Conservation (phyloP, 2,888 invertebrate species). For the Epicampocera succincta region DNA sequence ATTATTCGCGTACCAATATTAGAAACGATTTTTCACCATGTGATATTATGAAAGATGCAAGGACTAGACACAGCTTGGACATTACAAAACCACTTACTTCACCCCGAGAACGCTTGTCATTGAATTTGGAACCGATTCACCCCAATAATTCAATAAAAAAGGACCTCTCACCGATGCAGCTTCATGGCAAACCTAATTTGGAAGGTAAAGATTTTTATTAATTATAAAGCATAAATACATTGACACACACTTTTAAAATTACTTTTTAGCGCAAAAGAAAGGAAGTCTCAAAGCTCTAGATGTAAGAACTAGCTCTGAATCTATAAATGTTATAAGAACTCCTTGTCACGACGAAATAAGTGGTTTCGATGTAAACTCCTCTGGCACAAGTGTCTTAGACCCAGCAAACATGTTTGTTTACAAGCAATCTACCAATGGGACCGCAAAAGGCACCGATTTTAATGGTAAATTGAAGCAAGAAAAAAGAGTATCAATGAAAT, state of each 20-base stretch:
- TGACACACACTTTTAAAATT: not conserved
- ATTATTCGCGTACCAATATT: slow-evolving; percentile 72
- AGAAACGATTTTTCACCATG: slow-evolving; percentile 54
- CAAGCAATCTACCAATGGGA: slow-evolving; percentile 59
- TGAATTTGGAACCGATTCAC: slow-evolving; percentile 75
- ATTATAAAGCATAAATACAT: not conserved
- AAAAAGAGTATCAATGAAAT: not conserved
- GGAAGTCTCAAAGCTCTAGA: slow-evolving; percentile 71
- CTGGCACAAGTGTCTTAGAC: slow-evolving; percentile 70
- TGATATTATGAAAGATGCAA: slow-evolving; percentile 52
- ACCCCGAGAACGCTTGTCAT: slow-evolving; percentile 77
- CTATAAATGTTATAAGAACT: slow-evolving; percentile 73
- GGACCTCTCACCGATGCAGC: slow-evolving; percentile 63
- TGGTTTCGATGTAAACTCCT: slow-evolving; percentile 73
- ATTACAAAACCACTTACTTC: slow-evolving; percentile 67
- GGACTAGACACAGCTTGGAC: slow-evolving; percentile 50
- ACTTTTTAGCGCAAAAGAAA: slow-evolving; percentile 59
- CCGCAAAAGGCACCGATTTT: slow-evolving; percentile 52
- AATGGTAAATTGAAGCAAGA: slow-evolving; percentile 26
- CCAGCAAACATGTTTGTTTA: slow-evolving; percentile 57
- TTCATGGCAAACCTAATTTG: slow-evolving; percentile 58
- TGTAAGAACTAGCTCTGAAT: slow-evolving; percentile 69
- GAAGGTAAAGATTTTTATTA: slow-evolving; percentile 31
- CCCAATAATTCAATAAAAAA: slow-evolving; percentile 59
- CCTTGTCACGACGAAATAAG: slow-evolving; percentile 74